These are phyloP conservation scores for Plumapathes pennacea DNA, from an alignment of 92 coral and sea anemone genomes.

Conservation along the genomic window DNA sequence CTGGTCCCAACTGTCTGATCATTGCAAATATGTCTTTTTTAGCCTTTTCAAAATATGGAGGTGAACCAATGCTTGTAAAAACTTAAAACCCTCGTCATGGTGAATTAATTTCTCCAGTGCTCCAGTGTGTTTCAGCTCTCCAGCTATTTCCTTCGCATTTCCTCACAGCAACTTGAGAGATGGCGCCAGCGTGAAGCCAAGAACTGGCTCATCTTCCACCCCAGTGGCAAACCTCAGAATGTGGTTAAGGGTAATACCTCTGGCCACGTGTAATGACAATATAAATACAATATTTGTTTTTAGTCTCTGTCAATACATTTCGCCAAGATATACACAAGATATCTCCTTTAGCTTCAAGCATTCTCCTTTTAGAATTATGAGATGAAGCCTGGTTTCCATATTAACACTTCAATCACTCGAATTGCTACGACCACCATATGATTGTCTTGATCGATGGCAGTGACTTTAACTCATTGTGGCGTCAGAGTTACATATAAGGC, in stretches of 20 bases:
- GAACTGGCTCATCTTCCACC: constrained; percentile 27
- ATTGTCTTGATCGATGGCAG: no score
- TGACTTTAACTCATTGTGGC: no score
- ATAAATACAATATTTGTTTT: no score
- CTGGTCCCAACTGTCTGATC: constrained; percentile 37
- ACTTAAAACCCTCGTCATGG: constrained; percentile 21
- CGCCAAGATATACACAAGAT: no score
- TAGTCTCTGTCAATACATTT: no score
- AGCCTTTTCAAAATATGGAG: constrained; percentile 24
- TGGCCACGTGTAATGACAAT: no score
- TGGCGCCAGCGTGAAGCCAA: constrained; percentile 31
- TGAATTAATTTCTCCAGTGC: constrained; percentile 13
- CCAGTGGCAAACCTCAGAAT: constrained; percentile 54
- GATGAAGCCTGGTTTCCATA: no score
- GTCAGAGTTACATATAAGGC: no score
- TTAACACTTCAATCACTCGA: no score
- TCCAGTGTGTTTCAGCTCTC: constrained; percentile 4
- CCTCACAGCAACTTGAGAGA: constrained; percentile 17
- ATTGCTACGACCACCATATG: no score
- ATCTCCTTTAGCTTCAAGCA: no score
- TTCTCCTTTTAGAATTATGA: no score
- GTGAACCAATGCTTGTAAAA: constrained; percentile 16
- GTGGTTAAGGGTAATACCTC: constrained; percentile 34
- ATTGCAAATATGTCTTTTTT: constrained; percentile 26
- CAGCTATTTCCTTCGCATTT: constrained; percentile 10